phyloP scores from a whole-genome alignment of 1,140 invertebrate genomes.

The Drosophila ananassae region DNA sequence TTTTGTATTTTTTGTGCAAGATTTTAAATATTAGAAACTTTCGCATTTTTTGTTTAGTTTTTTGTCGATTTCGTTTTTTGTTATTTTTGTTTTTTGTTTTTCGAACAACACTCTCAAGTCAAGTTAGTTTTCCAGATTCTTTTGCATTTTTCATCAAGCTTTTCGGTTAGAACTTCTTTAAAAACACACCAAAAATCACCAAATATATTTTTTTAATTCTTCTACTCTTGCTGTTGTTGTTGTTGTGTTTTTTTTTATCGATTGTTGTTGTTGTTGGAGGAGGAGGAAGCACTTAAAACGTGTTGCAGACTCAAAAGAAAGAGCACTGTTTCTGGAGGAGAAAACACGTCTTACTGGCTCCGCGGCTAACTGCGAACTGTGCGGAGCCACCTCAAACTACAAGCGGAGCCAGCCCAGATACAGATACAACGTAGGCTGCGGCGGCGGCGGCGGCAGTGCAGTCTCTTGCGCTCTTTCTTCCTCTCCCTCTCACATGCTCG shows the following conservation, averaged over 20 bases:
- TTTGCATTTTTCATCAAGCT: constrained; percentile 73
- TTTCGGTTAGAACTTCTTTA: constrained; percentile 62
- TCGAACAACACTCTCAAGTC: constrained; percentile 50
- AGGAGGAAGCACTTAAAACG: constrained; percentile 77
- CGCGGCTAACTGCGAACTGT: constrained; percentile 66
- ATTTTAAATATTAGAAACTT: constrained; percentile 75
- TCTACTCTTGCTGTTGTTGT: constrained; percentile 11
- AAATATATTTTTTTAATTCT: constrained; percentile 1
- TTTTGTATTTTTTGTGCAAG: constrained; percentile 79
- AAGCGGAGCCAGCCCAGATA: constrained; percentile 6
- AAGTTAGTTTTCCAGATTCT: constrained; percentile 55
- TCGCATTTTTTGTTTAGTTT: constrained; percentile 65
- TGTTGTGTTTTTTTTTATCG: constrained; percentile 27
- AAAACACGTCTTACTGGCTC: constrained; percentile 84
- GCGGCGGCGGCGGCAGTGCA: constrained; percentile 44
- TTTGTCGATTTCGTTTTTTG: constrained; percentile 46
- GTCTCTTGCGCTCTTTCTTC: constrained; percentile 23
- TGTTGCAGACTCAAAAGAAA: constrained; percentile 68
- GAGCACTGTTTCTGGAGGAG: constrained; percentile 57
- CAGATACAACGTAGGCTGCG: neutral
- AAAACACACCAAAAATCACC: constrained; percentile 60
- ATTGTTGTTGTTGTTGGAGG: constrained; percentile 20
- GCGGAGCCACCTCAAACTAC: constrained; percentile 49
- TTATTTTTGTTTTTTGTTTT: constrained; percentile 10
- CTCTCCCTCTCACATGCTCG: constrained; percentile 21